Evolutionary conservation across 37 sponge, comb jelly and placozoan genomes (phyloP), one percentile per base, ranked within the genome.

Genomic region (Halisarca cf. caerulea): DNA sequence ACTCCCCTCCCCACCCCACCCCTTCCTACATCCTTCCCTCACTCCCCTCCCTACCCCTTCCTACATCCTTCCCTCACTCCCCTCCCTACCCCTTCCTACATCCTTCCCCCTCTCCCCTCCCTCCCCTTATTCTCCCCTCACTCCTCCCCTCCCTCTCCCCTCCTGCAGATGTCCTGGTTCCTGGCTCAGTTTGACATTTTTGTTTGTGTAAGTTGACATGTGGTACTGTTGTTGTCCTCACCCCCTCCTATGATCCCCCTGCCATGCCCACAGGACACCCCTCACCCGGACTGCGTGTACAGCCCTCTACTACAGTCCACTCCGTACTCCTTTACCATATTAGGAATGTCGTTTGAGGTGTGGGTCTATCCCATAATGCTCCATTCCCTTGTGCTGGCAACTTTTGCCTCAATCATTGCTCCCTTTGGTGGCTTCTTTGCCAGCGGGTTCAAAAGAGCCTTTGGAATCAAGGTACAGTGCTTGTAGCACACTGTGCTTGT

Each of bases 361-460:
- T 62, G 62, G 44, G 45, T 93, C 32, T 93, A 93, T 47, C 99
- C 99, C 21, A 84, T 82, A 35, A 75, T 82, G 78, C 74, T 98
- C 66, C 99, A 98, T 68, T 92, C 97, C 17, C 53, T 96, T 25
- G 81, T 91, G 0, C 84, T 98, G 60, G 91, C 96, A 18, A 55
- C 90, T 7, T 98, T 98, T 90, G 95, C 93, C 7, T 98, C 99
- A 21, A 79, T 96, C 80, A 94, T 98, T 53, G 99, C 99, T 75
- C 99, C 99, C 34, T 98, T 98, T 83, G 99, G 99, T 23, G 99
- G 99, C 30, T 98, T 98, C 93, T 96, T 98, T 89, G 99, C 99
- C 39, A 94, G 95, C 35, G 99, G 99, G 18, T 96, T 98, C 86
- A 98, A 98, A 58, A 82, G 99, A 58, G 99, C 99, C 14, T 98